phyloP scores from a whole-genome alignment of 2,888 invertebrate genomes.

The Conchocele bisecta region DNA sequence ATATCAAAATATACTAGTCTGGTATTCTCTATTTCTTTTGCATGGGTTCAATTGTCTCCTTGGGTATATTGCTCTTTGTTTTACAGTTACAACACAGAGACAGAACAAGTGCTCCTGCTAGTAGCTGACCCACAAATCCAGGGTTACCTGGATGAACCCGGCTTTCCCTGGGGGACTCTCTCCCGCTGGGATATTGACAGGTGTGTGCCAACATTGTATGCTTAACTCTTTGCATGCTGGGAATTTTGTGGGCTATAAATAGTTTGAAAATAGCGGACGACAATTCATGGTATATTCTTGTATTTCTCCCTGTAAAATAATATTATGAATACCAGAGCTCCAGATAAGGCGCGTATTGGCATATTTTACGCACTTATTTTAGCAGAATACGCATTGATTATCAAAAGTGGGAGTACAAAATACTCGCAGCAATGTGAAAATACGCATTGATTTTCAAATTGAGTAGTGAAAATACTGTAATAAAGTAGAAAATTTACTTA shows the following conservation, averaged over 20 bases:
- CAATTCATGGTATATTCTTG: not conserved
- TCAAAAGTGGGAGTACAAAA: too few relatives aligned
- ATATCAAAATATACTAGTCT: too few relatives aligned
- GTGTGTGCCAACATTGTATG: conserved; percentile 83
- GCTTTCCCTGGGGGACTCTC: conserved; percentile 87
- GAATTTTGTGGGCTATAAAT: not conserved
- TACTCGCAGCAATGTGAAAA: too few relatives aligned
- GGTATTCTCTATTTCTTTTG: not conserved
- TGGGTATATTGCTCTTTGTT: not conserved
- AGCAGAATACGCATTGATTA: too few relatives aligned
- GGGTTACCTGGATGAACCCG: conserved; percentile 89
- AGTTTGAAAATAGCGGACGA: too few relatives aligned
- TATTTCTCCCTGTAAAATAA: too few relatives aligned
- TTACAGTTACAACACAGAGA: conserved; percentile 34
- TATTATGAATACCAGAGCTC: not conserved
- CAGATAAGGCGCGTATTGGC: too few relatives aligned
- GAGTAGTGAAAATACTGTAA: too few relatives aligned
- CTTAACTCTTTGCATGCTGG: not conserved
- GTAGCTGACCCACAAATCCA: conserved; percentile 96
- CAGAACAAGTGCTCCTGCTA: conserved; percentile 77
- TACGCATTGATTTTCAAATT: too few relatives aligned
- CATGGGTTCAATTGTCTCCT: not conserved
- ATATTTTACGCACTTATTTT: too few relatives aligned
- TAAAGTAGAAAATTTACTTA: too few relatives aligned
- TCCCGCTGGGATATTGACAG: conserved; percentile 94